These are phyloP conservation scores for Cerastis leucographa DNA, from an alignment of 2,888 invertebrate genomes.

Conservation along the genomic window DNA sequence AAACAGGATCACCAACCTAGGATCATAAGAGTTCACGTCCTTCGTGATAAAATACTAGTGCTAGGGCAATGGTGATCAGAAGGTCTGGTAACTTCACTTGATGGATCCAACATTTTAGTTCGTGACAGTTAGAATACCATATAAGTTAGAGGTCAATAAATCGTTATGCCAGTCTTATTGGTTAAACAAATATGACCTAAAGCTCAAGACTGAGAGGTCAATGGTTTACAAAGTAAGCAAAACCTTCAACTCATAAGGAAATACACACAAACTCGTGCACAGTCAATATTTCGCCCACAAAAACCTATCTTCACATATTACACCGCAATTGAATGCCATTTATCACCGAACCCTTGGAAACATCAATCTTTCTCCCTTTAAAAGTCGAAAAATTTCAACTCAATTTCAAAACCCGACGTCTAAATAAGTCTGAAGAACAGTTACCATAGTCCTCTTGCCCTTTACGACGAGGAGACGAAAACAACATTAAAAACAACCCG, in stretches of 20 bases:
- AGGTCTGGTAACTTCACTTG: neutral
- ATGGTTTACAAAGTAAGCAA: slow-evolving; percentile 6
- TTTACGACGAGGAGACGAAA: slow-evolving; percentile 71
- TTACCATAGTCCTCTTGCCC: slow-evolving; percentile 80
- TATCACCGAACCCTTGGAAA: slow-evolving; percentile 34
- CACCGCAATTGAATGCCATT: slow-evolving; percentile 50
- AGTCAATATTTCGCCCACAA: slow-evolving; percentile 24
- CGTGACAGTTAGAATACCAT: neutral
- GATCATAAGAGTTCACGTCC: neutral
- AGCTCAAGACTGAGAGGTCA: slow-evolving; percentile 16
- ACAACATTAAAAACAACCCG: slow-evolving; percentile 45
- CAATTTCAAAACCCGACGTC: slow-evolving; percentile 76
- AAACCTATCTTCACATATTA: slow-evolving; percentile 45
- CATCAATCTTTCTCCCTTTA: slow-evolving; percentile 61
- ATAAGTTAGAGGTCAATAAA: slow-evolving; percentile 1
- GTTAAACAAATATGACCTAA: neutral
- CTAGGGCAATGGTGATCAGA: too few species aligned
- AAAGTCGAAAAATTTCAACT: slow-evolving; percentile 70
- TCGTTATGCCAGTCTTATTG: neutral
- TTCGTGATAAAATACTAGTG: neutral
- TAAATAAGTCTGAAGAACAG: slow-evolving; percentile 78
- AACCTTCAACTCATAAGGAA: slow-evolving; percentile 11
- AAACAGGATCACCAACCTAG: too few species aligned
- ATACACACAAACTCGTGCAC: slow-evolving; percentile 20
- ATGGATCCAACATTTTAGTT: neutral